Conservation (phyloP, 2,888 invertebrate genomes). For the Nebria salina region DNA sequence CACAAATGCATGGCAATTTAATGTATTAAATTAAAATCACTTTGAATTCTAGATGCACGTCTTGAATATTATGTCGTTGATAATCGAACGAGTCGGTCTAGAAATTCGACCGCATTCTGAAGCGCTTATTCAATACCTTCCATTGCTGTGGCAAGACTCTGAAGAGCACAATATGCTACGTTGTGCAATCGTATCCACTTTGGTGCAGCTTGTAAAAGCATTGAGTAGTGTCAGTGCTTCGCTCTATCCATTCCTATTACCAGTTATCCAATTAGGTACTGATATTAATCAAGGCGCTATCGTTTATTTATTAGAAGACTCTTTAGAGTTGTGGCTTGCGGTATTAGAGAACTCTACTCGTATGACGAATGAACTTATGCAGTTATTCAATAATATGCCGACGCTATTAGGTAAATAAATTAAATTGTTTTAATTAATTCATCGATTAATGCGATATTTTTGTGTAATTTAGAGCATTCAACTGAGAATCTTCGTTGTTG, state of each 20-base stretch:
- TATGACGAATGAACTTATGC: slow-evolving; percentile 73
- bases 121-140: slow-evolving; percentile 83
- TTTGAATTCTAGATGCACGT: slow-evolving; percentile 79
- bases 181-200: slow-evolving; percentile 88
- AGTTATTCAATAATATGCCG: slow-evolving; percentile 78
- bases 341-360: slow-evolving; percentile 80
- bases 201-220: slow-evolving; percentile 85
- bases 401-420: slow-evolving; percentile 72
- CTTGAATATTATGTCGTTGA: slow-evolving; percentile 86
- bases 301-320: slow-evolving; percentile 92
- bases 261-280: slow-evolving; percentile 78
- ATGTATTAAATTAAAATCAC: neutral
- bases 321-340: slow-evolving; percentile 88
- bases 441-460: neutral
- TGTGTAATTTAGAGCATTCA: slow-evolving; percentile 72
- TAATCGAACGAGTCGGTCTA: slow-evolving; percentile 86
- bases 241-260: slow-evolving; percentile 72
- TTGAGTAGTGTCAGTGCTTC: slow-evolving; percentile 65
- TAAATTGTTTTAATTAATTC: neutral
- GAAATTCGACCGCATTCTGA: slow-evolving; percentile 76
- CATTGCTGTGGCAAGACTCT: slow-evolving; percentile 88
- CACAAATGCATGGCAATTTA: no score
- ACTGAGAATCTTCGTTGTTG: slow-evolving; percentile 83
- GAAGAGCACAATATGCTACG: slow-evolving; percentile 88
- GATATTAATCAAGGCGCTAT: slow-evolving; percentile 82